Evolutionary conservation across 2,888 invertebrate species (phyloP), one percentile per base, ranked within the genome.

Genomic region (Campoplex nolae): DNA sequence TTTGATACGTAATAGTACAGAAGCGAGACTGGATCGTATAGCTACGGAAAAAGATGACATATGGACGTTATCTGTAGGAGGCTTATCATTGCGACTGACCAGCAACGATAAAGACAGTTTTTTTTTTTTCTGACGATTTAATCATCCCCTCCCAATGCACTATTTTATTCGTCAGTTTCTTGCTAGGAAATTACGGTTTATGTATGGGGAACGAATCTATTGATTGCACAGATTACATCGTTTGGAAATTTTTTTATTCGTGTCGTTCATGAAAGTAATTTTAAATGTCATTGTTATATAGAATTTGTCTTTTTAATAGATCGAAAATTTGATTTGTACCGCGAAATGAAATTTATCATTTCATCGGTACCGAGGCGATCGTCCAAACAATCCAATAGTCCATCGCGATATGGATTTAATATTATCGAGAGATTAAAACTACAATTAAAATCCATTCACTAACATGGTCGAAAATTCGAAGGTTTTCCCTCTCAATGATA

Each of bases 21-120:
- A 82, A 81, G 70, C 74, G 73, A 76, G 73, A 78, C 45, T 35
- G 81, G 79, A 77, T 74, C 67, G 51, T 77, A 67, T 73, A 84
- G 87, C 88, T 68, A 90, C 88, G 88, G 86, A 85, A 84, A 90
- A 85, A 84, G 9, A 90, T 90, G 91, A 90, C 92, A 92, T 92
- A 92, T 91, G 92, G 91, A 89, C 86, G 89, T 92, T 92, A 92
- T 92, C 92, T 92, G 86, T 16, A 56, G 16, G 54, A 54, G 84
- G 62, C 90, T 92, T 92, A 92, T 92, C 92, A 85, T 85, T 83
- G 84, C 84, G 82, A 83, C 82, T 84, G 87, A 83, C 87, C 89
- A 88, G 85, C 83, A 51, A 42, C 80, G 92, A 92, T 92, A 92
- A 92, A 89, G 82, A 89, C 8, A 88, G 88, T 23, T 23, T 23